Percentiles rank a stretch among this genome's conserved stretches.
Conservation (phyloP, 2,113 vertebrate genomes). For the Carollia perspicillata region DNA sequence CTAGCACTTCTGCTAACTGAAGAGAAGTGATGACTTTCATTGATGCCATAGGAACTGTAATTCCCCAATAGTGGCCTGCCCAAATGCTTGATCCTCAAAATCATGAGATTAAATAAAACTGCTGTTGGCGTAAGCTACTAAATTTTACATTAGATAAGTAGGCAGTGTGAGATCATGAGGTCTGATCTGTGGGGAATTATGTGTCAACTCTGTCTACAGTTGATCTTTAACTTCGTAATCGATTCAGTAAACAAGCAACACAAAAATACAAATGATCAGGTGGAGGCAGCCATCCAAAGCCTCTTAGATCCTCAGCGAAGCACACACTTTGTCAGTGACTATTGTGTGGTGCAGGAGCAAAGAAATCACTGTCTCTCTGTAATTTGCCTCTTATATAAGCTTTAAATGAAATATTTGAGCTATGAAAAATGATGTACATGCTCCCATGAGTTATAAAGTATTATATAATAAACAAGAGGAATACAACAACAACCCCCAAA, state of each 20-base stretch:
- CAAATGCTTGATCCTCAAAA: not conserved
- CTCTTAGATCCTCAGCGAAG: not conserved
- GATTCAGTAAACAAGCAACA: not conserved
- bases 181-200: not conserved
- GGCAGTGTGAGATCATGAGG: not conserved
- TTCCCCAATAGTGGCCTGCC: not conserved
- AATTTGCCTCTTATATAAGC: not conserved
- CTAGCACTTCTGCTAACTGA: not conserved
- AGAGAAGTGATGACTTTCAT: not conserved
- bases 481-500: not conserved
- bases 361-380: not conserved
- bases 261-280: not conserved
- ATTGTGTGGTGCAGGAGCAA: not conserved
- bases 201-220: not conserved
- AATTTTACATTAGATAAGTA: not conserved
- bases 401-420: not conserved
- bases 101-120: not conserved
- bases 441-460: not conserved
- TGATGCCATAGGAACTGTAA: not conserved
- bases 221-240: not conserved
- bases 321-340: not conserved
- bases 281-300: fast-evolving
- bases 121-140: not conserved
- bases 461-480: not conserved
- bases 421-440: not conserved